Evolutionary conservation across 2,113 vertebrate genomes (phyloP).

Genomic region (Furnarius figulus): DNA sequence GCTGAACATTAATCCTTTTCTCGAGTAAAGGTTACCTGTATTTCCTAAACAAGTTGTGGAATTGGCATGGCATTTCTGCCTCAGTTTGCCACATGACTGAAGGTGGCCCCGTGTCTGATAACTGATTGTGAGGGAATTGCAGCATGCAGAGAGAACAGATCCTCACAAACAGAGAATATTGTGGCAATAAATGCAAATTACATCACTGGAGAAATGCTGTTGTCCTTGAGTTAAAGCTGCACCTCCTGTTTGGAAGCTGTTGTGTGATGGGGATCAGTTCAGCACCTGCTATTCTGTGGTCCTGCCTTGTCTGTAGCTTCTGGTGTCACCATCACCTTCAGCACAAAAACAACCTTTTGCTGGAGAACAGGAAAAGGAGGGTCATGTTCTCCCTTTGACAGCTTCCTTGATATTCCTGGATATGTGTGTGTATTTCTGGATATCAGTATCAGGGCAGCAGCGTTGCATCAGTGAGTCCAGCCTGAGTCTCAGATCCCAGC

Average conservation of each 20-base stretch:
- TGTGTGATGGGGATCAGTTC: not conserved
- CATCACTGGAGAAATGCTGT: not conserved
- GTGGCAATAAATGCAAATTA: not conserved
- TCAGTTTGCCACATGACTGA: not conserved
- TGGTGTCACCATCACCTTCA: not conserved
- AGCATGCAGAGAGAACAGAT: not conserved
- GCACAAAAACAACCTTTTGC: not conserved
- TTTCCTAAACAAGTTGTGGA: not conserved
- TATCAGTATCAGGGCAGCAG: not conserved
- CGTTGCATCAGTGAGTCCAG: not conserved
- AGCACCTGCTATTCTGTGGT: not conserved
- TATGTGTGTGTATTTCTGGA: not conserved
- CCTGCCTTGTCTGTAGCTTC: not conserved
- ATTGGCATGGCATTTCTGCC: not conserved
- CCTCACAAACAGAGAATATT: not conserved
- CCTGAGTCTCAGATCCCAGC: not conserved
- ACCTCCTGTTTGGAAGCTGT: not conserved
- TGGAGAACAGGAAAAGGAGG: not conserved
- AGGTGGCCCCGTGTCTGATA: not conserved
- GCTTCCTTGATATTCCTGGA: not conserved
- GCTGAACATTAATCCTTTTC: not conserved
- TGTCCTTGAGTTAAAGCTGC: not conserved
- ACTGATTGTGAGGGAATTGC: not conserved
- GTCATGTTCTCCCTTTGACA: accelerated
- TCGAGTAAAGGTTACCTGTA: not conserved